Evolutionary conservation across 2,113 vertebrate genomes (phyloP), one percentile per base, ranked within the genome.

Genomic region (Glaucidium brasilianum): DNA sequence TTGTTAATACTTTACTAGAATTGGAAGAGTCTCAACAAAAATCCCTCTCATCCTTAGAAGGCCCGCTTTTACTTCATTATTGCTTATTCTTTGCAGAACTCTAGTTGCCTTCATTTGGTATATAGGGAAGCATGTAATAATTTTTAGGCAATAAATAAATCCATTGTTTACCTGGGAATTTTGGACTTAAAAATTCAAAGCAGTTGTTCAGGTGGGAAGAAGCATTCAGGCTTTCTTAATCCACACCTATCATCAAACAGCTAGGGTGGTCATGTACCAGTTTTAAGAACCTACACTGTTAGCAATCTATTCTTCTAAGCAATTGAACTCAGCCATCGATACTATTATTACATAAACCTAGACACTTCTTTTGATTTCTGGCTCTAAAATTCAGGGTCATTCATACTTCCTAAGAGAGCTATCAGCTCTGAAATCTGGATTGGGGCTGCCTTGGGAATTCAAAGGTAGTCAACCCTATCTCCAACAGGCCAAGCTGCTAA

Each of bases 101-200:
- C 35, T 11, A 60, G 30, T 3, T 56, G 4, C 6, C 34, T 72
- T 76, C 6, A 62, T 21, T 23, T 10, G 4, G 23, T 37, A 71
- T 12, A 32, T 0, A 5, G 37, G 16, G 43, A 85, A 92, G 7
- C 10, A 53, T 0, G 6, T 3, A 39, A 45, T 29, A 45, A 55
- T 25, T 78, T 59, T 49, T 8, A 49, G 18, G 34, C 8, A 15
- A 73, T n/a, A 30, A 90, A 67, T 58, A 85, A 83, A 79, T 11
- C 9, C 32, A 50, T 2, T 69, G 10, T 27, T 85, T 63, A 78
- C 32, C 4, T 43, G 7, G 9, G 4, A 92, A 74, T 13, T 10
- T 4, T 13, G 14, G 30, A 58, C 6, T 35, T 76, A 82, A 81
- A 71, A 88, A 50, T 41, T 16, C 2, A 50, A 41, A n/a, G 30